Evolutionary conservation across 2,888 invertebrate genomes (phyloP).

Genomic region (Apantesis nais): DNA sequence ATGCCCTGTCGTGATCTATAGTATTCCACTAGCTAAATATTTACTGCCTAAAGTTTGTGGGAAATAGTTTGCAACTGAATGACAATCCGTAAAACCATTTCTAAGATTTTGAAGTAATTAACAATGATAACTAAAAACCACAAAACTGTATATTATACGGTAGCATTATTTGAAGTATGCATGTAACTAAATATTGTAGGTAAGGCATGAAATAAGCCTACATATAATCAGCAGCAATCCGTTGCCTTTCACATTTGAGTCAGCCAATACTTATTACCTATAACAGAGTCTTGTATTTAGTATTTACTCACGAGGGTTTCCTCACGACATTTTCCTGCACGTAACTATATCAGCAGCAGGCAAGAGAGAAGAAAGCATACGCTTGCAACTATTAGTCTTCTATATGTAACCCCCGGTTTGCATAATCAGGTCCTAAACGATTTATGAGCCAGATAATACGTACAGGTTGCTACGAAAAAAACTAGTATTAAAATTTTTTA

Average conservation of each 20-base stretch:
- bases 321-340: slow-evolving; percentile 20
- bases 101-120: background rate
- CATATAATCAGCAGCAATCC: background rate
- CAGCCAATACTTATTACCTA: background rate
- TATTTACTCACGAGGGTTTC: slow-evolving; percentile 6
- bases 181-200: background rate
- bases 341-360: too few relatives aligned
- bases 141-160: background rate
- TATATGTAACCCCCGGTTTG: too few relatives aligned
- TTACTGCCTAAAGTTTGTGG: background rate
- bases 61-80: background rate
- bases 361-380: too few relatives aligned
- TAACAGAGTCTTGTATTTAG: background rate
- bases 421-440: too few relatives aligned
- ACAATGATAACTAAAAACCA: background rate
- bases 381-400: too few relatives aligned
- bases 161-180: background rate
- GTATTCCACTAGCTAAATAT: background rate
- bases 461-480: too few relatives aligned
- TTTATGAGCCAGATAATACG: too few relatives aligned
- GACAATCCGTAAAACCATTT: background rate
- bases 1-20: slow-evolving; percentile 4
- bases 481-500: too few relatives aligned
- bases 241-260: background rate
- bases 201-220: background rate